These are phyloP conservation scores for Hofmannophila pseudospretella DNA, from an alignment of 2,888 invertebrate genomes.

Conservation along the genomic window DNA sequence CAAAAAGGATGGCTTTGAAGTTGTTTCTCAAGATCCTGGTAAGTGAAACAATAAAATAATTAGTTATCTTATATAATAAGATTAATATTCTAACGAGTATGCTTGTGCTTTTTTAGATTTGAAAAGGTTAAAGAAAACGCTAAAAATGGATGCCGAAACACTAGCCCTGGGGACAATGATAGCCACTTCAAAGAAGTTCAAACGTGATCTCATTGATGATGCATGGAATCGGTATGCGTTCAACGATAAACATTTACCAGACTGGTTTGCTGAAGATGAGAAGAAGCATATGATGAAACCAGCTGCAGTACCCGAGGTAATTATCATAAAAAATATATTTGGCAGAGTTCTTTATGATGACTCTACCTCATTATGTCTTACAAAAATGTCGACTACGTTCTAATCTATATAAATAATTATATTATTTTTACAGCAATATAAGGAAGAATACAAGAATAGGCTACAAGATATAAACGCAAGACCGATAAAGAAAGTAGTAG, in stretches of 20 bases:
- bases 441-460: constrained; percentile 90
- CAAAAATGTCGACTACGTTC: no score
- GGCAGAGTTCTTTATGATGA: no score
- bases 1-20: constrained; percentile 81
- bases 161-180: constrained; percentile 95
- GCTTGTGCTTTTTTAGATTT: constrained; percentile 61
- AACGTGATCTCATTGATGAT: constrained; percentile 92
- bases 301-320: constrained; percentile 89
- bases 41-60: constrained; percentile 8
- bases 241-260: constrained; percentile 93
- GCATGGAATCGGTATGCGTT: constrained; percentile 96
- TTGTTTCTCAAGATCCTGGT: constrained; percentile 80
- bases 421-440: constrained; percentile 83
- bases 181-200: constrained; percentile 92
- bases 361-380: no score
- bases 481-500: constrained; percentile 98
- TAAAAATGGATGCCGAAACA: constrained; percentile 90
- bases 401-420: no score
- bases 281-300: constrained; percentile 91
- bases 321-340: no score
- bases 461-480: constrained; percentile 93
- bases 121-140: constrained; percentile 74
- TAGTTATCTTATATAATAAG: no score
- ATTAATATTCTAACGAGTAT: no score
- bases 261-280: constrained; percentile 98